phyloP scores from a whole-genome alignment of 2,888 invertebrate genomes.

The Eupithecia tripunctaria region DNA sequence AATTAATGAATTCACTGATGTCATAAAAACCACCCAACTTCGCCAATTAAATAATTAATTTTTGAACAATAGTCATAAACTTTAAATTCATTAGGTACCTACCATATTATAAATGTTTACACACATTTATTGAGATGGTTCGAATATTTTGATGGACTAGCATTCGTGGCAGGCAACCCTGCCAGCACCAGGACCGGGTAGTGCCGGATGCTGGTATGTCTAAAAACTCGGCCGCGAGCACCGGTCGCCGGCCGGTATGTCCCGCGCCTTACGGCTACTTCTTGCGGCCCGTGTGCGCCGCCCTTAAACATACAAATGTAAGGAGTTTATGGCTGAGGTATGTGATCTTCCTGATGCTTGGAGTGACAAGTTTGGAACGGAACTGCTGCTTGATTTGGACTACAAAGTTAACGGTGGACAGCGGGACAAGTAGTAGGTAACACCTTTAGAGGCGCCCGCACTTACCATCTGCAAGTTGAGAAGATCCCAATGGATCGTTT shows the following conservation, averaged over 20 bases:
- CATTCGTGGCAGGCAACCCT: constrained; percentile 8
- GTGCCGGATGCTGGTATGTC: constrained; percentile 6
- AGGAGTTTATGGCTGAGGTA: background rate
- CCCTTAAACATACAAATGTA: background rate
- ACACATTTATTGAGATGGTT: background rate
- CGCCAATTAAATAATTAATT: too few relatives aligned
- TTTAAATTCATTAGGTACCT: too few relatives aligned
- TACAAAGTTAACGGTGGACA: background rate
- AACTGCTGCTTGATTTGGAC: background rate
- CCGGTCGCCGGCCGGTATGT: background rate
- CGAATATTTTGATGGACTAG: background rate
- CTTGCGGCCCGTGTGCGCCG: constrained; percentile 1
- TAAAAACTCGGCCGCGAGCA: constrained; percentile 25
- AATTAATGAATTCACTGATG: too few relatives aligned
- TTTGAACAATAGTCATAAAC: too few relatives aligned
- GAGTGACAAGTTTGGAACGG: constrained; percentile 5
- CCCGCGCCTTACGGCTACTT: constrained; percentile 3
- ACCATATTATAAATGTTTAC: too few relatives aligned
- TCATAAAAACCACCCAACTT: too few relatives aligned
- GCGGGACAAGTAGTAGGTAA: background rate
- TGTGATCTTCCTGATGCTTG: background rate
- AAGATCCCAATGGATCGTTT: background rate
- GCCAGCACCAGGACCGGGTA: background rate
- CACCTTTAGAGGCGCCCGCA: too few relatives aligned
- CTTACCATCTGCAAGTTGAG: background rate